These are phyloP conservation scores for Ctenomys sociabilis DNA, from an alignment of 2,113 vertebrate species.

Conservation along the genomic window DNA sequence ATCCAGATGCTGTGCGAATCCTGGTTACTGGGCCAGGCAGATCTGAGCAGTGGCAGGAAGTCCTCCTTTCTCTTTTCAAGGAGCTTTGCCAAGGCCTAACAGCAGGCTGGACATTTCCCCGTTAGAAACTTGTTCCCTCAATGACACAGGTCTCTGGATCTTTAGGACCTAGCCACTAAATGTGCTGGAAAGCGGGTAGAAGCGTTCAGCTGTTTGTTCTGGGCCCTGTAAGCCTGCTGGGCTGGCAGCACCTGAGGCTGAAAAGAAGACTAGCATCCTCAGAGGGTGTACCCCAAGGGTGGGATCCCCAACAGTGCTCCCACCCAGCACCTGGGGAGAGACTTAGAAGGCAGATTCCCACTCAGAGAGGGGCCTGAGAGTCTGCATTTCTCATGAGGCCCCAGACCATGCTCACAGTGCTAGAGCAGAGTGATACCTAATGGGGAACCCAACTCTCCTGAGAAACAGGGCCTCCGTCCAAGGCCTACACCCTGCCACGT, in stretches of 20 bases:
- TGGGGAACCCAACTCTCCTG: neutral
- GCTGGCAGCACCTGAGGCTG: neutral
- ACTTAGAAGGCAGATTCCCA: neutral
- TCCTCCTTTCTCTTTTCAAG: constrained; percentile 1
- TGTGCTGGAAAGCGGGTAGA: neutral
- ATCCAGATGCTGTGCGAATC: neutral
- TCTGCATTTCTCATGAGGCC: neutral
- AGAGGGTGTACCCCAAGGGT: neutral
- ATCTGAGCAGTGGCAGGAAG: neutral
- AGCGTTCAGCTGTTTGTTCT: constrained; percentile 27
- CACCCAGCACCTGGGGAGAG: neutral
- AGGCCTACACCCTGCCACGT: neutral
- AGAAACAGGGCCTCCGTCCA: neutral
- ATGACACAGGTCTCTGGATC: constrained; percentile 49
- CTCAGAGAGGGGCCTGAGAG: neutral
- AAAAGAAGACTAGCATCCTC: neutral
- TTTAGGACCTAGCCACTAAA: constrained; percentile 36
- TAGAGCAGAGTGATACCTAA: neutral
- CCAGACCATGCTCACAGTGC: neutral
- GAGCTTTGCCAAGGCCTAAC: neutral
- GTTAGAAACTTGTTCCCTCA: neutral
- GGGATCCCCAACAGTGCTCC: neutral
- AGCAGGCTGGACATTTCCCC: neutral
- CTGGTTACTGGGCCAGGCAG: neutral
- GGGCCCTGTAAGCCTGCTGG: neutral